Base-by-base conservation (phyloP, 2,113 vertebrate species). In the Mesitornis unicolor region DNA sequence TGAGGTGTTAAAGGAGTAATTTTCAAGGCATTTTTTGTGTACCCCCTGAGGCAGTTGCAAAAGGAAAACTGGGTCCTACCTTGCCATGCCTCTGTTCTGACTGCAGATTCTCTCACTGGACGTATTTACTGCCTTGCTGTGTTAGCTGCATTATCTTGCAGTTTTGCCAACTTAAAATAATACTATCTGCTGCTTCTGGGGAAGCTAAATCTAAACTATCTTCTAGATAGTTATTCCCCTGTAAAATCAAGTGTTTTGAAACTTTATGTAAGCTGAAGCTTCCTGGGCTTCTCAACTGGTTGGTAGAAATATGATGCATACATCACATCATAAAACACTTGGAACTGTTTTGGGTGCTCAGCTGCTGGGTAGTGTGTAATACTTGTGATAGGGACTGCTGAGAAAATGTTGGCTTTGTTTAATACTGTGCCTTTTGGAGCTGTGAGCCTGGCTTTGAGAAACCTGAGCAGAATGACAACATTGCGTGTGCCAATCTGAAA, bases 311-410 rank as follows among this genome's bases (percentile, higher is more conserved):
- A n/a, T 2, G 4, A 42, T 36, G 25, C 7, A 6, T 59, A 4
- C 3, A 19, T 45, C 28, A 22, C 17, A 7, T 26, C 51, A 22
- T 31, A 28, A 60, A 84, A 31, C 35, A 54, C 40, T 36, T 1
- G 1, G 7, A 59, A 51, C 20, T 1, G 0, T 40, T 33, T 3
- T 20, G 15, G 26, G n/a, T 18, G 11, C 13, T 18, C 24, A 11
- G 24, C 12, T 86, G 35, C 15, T 65, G 9, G 8, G 10, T 38
- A 13, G 28, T 50, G 3, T 0, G 1, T n/a, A 38, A 80, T 74
- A 43, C 13, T 17, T 1, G 5, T 7, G 43, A 26, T 2, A 33
- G 60, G 54, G n/a, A 22, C 35, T 68, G 59, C n/a, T 18, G 73
- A 74, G 67, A 36, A 26, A 28, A 22, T 5, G 10, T 22, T 59